phyloP scores from a whole-genome alignment of 2,113 vertebrate species.

The Proteles cristata region DNA sequence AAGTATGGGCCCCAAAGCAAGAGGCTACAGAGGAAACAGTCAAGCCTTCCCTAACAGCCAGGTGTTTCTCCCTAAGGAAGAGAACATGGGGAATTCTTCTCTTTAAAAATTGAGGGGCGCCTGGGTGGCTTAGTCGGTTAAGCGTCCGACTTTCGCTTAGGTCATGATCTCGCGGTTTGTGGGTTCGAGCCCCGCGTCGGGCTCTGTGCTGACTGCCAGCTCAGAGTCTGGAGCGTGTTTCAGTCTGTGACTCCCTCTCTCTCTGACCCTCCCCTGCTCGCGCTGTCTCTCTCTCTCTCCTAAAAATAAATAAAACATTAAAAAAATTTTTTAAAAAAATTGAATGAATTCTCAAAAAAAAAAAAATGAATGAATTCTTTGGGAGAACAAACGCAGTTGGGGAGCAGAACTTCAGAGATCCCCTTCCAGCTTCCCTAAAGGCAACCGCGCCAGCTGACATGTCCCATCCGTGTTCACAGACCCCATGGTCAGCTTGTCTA shows the following conservation, averaged over 20 bases:
- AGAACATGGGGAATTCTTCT: neutral
- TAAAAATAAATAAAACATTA: no score
- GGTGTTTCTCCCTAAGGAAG: neutral
- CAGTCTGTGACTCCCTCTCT: no score
- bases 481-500: neutral
- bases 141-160: no score
- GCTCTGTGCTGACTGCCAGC: no score
- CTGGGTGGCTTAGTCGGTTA: no score
- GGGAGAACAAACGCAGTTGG: neutral
- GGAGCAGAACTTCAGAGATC: neutral
- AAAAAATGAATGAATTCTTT: neutral
- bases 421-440: neutral
- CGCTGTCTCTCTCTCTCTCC: no score
- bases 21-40: neutral
- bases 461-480: neutral
- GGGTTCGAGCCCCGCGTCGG: no score
- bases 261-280: no score
- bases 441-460: neutral
- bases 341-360: neutral
- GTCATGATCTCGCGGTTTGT: no score
- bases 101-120: neutral
- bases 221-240: no score
- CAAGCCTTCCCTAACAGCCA: neutral
- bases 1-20: neutral
- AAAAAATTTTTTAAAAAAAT: neutral